Evolutionary conservation across 2,113 vertebrate genomes (phyloP).

Genomic region (Callopanchax toddi): DNA sequence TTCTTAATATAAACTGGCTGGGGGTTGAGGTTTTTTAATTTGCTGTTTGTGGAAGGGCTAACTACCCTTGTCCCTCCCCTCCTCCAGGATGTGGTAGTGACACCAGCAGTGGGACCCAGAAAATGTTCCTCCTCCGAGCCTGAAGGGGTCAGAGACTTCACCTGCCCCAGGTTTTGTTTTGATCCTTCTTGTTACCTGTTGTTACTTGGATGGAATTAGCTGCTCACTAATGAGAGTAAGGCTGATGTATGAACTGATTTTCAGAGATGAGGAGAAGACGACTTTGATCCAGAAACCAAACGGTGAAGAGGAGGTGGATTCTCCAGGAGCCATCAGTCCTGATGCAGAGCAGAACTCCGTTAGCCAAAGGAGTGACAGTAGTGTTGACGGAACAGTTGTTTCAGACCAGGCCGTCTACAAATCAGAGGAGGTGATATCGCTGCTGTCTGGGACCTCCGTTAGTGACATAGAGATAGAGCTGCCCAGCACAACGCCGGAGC

Average conservation of each 20-base stretch:
- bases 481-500: conserved; percentile 20
- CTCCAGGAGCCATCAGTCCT: conserved; percentile 76
- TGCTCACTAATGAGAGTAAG: no score
- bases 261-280: conserved; percentile 34
- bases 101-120: conserved; percentile 78
- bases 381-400: conserved; percentile 77
- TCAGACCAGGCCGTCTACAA: conserved; percentile 49
- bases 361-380: conserved; percentile 95
- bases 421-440: conserved; percentile 38
- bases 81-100: conserved; percentile 37
- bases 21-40: no score
- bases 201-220: no score
- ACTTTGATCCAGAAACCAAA: not conserved
- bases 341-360: conserved; percentile 81
- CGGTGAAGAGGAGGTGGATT: conserved; percentile 10
- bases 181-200: no score
- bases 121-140: conserved; percentile 68
- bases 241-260: conserved; percentile 1
- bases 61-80: not conserved
- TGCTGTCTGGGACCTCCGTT: conserved; percentile 47
- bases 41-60: not conserved
- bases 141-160: conserved; percentile 47
- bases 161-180: not conserved
- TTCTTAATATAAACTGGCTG: no score
- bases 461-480: conserved; percentile 61